These are phyloP conservation scores for Resseliella maxima DNA, from an alignment of 2,888 invertebrate genomes.

Conservation along the genomic window DNA sequence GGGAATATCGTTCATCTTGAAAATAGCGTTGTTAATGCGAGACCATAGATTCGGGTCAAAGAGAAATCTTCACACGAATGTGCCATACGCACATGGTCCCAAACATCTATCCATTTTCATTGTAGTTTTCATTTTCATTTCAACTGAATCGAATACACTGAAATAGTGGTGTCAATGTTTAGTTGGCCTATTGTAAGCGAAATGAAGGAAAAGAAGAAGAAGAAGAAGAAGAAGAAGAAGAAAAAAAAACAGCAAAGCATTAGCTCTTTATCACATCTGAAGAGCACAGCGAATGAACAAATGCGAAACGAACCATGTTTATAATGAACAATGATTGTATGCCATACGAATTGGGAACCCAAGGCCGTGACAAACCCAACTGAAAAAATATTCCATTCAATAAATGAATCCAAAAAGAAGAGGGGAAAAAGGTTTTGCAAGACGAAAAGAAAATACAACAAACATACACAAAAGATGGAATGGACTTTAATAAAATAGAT, in stretches of 20 bases:
- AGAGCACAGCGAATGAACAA: neutral
- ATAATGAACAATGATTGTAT: too few relatives aligned
- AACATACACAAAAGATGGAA: too few relatives aligned
- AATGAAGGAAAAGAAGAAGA: too few relatives aligned
- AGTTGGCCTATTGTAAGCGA: neutral
- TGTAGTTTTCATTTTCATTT: neutral
- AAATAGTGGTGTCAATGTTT: neutral
- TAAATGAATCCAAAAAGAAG: too few relatives aligned
- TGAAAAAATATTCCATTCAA: too few relatives aligned
- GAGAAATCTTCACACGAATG: neutral
- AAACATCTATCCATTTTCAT: neutral
- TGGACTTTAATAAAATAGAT: neutral
- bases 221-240: too few relatives aligned
- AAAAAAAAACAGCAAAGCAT: neutral
- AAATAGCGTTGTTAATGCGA: constrained; percentile 7
- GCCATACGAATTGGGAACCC: too few relatives aligned
- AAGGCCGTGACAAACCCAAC: too few relatives aligned
- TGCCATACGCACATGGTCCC: neutral
- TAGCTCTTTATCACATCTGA: neutral
- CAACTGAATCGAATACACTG: neutral
- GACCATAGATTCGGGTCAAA: constrained; percentile 32
- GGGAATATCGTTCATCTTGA: constrained; percentile 40
- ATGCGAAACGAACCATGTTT: neutral
- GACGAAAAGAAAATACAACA: too few relatives aligned
- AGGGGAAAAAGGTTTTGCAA: too few relatives aligned